These are phyloP conservation scores for Lutjanus campechanus DNA, from an alignment of 2,797 vertebrate genomes.

Conservation along the genomic window DNA sequence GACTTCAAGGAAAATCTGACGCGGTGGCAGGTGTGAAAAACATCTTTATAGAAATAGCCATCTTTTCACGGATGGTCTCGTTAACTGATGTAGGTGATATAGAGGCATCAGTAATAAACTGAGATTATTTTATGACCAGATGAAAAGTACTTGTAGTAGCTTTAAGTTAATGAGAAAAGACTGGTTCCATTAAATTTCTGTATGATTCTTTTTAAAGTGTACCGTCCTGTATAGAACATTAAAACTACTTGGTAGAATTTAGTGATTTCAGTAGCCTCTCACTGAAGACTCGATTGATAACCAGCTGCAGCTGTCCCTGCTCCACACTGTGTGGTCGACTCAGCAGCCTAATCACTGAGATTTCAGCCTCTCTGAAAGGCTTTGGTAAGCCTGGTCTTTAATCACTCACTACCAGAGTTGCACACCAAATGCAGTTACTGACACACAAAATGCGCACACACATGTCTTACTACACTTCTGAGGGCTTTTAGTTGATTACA, in stretches of 20 bases:
- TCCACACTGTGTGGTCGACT: slow-evolving; percentile 58
- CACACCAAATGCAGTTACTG: slow-evolving; percentile 24
- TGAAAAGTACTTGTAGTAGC: too few species aligned
- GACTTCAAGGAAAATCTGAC: too few species aligned
- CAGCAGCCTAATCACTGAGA: slow-evolving; percentile 67
- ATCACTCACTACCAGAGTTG: slow-evolving; percentile 58
- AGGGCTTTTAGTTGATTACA: not conserved
- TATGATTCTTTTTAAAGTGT: too few species aligned
- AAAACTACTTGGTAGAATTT: not conserved
- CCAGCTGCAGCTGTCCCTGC: slow-evolving; percentile 72
- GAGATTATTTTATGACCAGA: too few species aligned
- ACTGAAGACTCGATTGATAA: slow-evolving; percentile 57
- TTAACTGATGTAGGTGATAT: too few species aligned
- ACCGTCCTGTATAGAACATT: not conserved
- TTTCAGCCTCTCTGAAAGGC: slow-evolving; percentile 71
- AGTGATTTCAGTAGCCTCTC: slow-evolving; percentile 39
- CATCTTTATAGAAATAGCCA: too few species aligned
- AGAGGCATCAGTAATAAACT: too few species aligned
- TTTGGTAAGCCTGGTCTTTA: slow-evolving; percentile 58
- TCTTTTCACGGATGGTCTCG: too few species aligned
- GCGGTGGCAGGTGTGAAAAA: too few species aligned
- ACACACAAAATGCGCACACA: slow-evolving; percentile 23
- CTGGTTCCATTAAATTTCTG: too few species aligned
- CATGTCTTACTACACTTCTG: not conserved
- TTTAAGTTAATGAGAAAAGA: too few species aligned